Evolutionary conservation across 2,888 invertebrate species (phyloP).

Genomic region (Thymelicus sylvestris): DNA sequence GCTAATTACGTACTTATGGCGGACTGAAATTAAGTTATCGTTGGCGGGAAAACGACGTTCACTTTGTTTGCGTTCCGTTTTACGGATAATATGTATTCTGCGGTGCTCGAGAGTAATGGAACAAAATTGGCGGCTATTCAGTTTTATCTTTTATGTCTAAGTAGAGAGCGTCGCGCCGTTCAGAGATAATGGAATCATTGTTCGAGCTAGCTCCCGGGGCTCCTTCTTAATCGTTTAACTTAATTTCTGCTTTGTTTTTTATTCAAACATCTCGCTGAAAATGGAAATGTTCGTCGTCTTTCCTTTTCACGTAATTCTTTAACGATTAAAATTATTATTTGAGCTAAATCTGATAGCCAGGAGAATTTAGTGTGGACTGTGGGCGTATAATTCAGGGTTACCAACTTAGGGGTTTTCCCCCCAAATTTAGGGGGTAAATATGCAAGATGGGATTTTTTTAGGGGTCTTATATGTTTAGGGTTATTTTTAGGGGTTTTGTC

Average conservation of each 20-base stretch:
- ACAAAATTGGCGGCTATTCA: conserved; percentile 80
- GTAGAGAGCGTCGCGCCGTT: conserved; percentile 56
- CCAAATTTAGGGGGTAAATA: no score
- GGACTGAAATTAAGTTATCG: conserved; percentile 85
- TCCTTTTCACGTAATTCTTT: conserved; percentile 37
- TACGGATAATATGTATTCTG: conserved; percentile 81
- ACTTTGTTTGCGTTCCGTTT: conserved; percentile 84
- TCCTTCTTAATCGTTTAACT: conserved; percentile 79
- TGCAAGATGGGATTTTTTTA: no score
- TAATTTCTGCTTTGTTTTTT: conserved; percentile 68
- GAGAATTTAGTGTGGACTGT: no score
- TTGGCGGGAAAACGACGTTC: conserved; percentile 80
- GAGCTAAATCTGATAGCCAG: no score
- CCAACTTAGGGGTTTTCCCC: no score
- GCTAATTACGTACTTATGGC: conserved; percentile 85
- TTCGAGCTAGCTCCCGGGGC: conserved; percentile 69
- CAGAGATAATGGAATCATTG: conserved; percentile 78
- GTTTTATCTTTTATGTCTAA: conserved; percentile 77
- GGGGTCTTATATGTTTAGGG: no score
- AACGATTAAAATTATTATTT: background rate
- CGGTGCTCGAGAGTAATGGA: conserved; percentile 77
- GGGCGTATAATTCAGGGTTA: no score
- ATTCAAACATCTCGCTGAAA: conserved; percentile 51
- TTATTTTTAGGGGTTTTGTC: no score
- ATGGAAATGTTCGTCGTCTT: conserved; percentile 47